Evolutionary conservation across 2,113 vertebrate species (phyloP), one percentile per base, ranked within the genome.

Genomic region (Baryphthengus martii): DNA sequence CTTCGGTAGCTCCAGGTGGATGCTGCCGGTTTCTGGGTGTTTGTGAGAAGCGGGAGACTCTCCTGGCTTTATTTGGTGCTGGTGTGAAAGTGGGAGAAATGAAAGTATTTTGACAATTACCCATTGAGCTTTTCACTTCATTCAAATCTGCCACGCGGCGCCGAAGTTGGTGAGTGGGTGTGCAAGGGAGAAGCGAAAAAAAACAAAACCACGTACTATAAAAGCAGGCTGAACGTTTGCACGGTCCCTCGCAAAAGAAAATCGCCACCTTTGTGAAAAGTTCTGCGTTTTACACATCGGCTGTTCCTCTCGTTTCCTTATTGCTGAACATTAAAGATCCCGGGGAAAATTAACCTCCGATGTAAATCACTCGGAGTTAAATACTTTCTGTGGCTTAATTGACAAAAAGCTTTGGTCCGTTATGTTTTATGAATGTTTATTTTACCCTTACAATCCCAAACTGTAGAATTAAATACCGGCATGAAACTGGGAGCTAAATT

Each of bases 111-210:
- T 94, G 92, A 96, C 93, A 94, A 96, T 95, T 95, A 75, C 93
- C 93, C 95, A 97, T 96, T 96, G 96, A 95, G 93, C 83, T 96
- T 97, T 96, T 88, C 89, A 76, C 85, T 96, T 90, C 96, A 96
- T 97, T 96, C 96, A 95, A 90, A 96, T 68, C 86, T 70, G 82
- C 73, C 10, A 13, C 16, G 35, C 80, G 12, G 83, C 26, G 15
- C 88, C 52, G 13, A 59, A 93, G 88, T 96, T 92, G 90, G 90
- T 75, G 96, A 90, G 96, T 96, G 96, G 95, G 96, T 96, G 96
- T 96, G 93, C 91, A 92, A 96, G 71, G 73, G 85, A 96, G 76
- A 95, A 58, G 92, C 70, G n/a, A n/a, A 93, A 66, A 87, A 81
- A 79, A 95, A 83, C 92, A 85, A 95, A 95, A 90, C 3, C 87